These are phyloP conservation scores for Tenthredo scrophulariae DNA, from an alignment of 2,888 invertebrate genomes.

Conservation along the genomic window DNA sequence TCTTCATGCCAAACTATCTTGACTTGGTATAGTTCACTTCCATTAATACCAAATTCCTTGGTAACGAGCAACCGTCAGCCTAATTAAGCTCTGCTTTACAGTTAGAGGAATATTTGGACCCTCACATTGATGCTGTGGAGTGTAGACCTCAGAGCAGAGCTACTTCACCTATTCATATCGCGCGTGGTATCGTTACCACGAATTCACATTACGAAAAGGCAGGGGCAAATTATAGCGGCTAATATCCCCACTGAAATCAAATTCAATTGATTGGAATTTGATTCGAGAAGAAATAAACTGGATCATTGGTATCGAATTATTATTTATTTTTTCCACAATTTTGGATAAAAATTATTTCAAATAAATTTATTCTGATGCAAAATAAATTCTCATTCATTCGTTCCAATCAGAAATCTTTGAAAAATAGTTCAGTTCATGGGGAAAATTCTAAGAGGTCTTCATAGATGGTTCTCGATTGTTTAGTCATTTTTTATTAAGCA, in stretches of 20 bases:
- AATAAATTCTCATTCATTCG: background rate
- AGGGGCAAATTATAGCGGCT: background rate
- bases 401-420: background rate
- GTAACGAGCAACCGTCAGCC: constrained; percentile 31
- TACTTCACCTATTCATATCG: background rate
- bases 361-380: background rate
- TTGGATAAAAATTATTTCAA: background rate
- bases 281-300: background rate
- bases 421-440: background rate
- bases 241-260: background rate
- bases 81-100: background rate
- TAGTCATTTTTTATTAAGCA: background rate
- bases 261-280: background rate
- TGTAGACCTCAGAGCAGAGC: background rate
- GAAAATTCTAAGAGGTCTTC: background rate
- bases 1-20: constrained; percentile 21
- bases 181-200: background rate
- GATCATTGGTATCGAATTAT: background rate
- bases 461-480: background rate
- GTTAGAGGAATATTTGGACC: constrained; percentile 7
- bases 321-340: background rate
- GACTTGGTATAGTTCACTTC: background rate
- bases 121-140: background rate
- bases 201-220: background rate
- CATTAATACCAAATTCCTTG: constrained; percentile 19